phyloP scores from a whole-genome alignment of 92 coral and sea anemone species.

The Actinernus sp. region DNA sequence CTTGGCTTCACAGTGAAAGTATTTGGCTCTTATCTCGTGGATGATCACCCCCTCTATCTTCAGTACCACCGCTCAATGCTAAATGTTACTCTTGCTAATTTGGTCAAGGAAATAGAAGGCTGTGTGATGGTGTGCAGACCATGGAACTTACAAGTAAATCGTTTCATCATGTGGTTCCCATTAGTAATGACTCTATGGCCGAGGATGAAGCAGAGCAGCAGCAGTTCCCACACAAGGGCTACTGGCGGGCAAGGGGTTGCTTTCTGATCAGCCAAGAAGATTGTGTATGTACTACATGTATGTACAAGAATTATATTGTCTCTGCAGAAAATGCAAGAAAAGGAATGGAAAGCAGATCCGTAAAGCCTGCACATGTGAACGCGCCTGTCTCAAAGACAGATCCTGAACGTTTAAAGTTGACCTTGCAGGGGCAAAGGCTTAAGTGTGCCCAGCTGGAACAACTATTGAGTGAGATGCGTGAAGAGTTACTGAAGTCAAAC shows the following conservation, averaged over 20 bases:
- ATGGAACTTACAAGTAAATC: conserved; percentile 32
- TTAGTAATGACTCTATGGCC: conserved; percentile 28
- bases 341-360: conserved; percentile 42
- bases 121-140: conserved; percentile 43
- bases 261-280: conserved; percentile 1
- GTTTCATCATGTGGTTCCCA: conserved; percentile 63
- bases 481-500: conserved; percentile 41
- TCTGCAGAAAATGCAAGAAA: conserved; percentile 28
- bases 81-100: conserved; percentile 42
- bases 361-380: conserved; percentile 32
- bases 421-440: conserved; percentile 57
- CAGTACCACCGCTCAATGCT: conserved; percentile 24
- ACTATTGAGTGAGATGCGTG: conserved; percentile 33
- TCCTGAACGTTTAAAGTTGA: conserved; percentile 59
- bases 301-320: conserved; percentile 4
- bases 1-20: conserved; percentile 65
- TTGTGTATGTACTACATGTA: conserved; percentile 20
- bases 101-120: conserved; percentile 39
- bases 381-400: conserved; percentile 61
- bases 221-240: conserved; percentile 44
- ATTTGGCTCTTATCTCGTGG: conserved; percentile 46
- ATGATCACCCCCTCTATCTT: conserved; percentile 51
- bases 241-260: conserved; percentile 19
- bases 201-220: conserved; percentile 31
- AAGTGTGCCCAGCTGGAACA: conserved; percentile 58